phyloP scores from a whole-genome alignment of 2,113 vertebrate genomes.

The Serinus canaria region DNA sequence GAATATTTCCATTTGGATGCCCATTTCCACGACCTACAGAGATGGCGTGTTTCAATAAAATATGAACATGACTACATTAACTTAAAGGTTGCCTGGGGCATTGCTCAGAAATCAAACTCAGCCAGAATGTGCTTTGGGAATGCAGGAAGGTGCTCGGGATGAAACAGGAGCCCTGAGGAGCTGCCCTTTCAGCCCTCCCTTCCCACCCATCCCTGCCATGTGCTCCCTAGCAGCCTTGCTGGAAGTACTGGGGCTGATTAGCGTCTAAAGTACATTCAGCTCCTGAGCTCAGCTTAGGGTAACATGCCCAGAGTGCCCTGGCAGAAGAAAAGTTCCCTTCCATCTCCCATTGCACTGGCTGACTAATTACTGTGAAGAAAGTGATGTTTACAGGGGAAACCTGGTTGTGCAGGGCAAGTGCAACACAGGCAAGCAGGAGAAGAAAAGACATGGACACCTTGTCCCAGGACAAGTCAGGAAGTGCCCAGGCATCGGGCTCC shows the following conservation, averaged over 20 bases:
- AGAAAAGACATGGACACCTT: neutral
- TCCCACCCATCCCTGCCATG: neutral
- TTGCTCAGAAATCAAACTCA: neutral
- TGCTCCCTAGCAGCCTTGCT: neutral
- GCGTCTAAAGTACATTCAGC: neutral
- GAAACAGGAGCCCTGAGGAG: neutral
- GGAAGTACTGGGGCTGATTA: neutral
- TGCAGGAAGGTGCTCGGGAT: neutral
- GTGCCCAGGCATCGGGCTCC: neutral
- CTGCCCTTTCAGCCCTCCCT: neutral
- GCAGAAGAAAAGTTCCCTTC: neutral
- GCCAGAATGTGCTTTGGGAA: neutral
- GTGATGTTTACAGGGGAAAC: neutral
- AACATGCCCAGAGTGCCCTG: neutral
- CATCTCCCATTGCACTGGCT: rapidly evolving
- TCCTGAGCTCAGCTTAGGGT: neutral
- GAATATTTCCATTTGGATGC: constrained; percentile 15
- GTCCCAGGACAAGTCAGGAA: neutral
- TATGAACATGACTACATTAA: constrained; percentile 8
- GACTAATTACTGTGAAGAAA: neutral
- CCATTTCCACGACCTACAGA: constrained; percentile 15
- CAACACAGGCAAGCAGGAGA: neutral
- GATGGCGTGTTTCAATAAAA: constrained; percentile 34
- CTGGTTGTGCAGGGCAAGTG: neutral
- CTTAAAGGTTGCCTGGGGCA: constrained; percentile 10